phyloP scores from a whole-genome alignment of 1,140 invertebrate species.

The Calycopis cecrops region DNA sequence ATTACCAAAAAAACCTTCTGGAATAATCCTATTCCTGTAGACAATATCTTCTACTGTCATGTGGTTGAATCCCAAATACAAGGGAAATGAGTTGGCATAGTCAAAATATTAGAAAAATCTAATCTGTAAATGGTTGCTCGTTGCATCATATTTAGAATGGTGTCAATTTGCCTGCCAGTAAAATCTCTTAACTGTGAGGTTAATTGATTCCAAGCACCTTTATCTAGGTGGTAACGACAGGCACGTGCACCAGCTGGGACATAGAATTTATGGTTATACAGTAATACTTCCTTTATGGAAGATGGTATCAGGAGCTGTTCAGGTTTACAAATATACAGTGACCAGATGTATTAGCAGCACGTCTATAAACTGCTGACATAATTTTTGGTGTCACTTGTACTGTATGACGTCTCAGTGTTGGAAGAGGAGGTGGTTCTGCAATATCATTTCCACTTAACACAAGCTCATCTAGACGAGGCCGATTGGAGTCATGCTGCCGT shows the following conservation, averaged over 20 bases:
- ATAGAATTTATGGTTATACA: slow-evolving; percentile 14
- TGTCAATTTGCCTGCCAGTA: slow-evolving; percentile 5
- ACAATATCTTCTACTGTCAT: slow-evolving; percentile 19
- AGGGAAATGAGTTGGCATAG: slow-evolving; percentile 8
- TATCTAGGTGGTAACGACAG: slow-evolving; percentile 12
- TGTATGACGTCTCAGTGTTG: not conserved
- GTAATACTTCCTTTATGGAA: slow-evolving; percentile 13
- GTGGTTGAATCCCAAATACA: slow-evolving; percentile 20
- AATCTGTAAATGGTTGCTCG: not conserved
- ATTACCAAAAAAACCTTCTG: slow-evolving; percentile 22
- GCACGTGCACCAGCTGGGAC: slow-evolving; percentile 9
- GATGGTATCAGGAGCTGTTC: slow-evolving; percentile 11
- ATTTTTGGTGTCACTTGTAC: slow-evolving; percentile 12
- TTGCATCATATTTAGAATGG: slow-evolving; percentile 11
- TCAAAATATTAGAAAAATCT: slow-evolving; percentile 16
- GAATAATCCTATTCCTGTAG: slow-evolving; percentile 21
- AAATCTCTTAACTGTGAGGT: not conserved
- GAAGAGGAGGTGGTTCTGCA: slow-evolving; percentile 7
- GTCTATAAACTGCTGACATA: slow-evolving; percentile 10
- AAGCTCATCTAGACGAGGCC: not conserved
- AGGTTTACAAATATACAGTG: slow-evolving; percentile 14
- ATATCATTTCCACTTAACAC: not conserved
- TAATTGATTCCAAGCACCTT: not conserved
- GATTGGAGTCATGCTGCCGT: not conserved
- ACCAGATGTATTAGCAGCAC: slow-evolving; percentile 12